These are phyloP conservation scores for Cantharis rustica DNA, from an alignment of 2,888 invertebrate species.

Conservation along the genomic window DNA sequence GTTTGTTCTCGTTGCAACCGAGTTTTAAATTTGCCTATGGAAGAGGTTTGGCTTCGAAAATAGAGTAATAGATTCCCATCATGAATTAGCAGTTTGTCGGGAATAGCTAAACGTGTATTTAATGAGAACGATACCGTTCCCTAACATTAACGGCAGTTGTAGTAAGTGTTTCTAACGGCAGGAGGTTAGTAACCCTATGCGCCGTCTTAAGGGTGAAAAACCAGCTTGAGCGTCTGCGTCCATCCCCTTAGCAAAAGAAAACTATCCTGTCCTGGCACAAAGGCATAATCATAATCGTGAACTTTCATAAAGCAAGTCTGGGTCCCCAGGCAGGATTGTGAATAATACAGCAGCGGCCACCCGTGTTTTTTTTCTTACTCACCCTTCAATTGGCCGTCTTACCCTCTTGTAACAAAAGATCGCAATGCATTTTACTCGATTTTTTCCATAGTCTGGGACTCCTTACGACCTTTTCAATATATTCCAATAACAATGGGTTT, in stretches of 20 bases:
- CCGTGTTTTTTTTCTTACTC: conserved; percentile 34
- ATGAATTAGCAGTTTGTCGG: conserved; percentile 3
- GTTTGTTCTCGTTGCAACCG: background rate
- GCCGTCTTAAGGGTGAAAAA: conserved; percentile 37
- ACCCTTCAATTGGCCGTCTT: conserved; percentile 41
- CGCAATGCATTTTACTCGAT: conserved; percentile 32
- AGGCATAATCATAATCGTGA: conserved; percentile 38
- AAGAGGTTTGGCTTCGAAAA: background rate
- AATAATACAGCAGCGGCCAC: conserved; percentile 32
- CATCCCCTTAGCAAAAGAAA: conserved; percentile 36
- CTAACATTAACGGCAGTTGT: conserved; percentile 35
- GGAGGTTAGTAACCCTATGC: conserved; percentile 36
- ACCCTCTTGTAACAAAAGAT: conserved; percentile 33
- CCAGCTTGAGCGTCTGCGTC: conserved; percentile 40
- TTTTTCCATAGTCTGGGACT: conserved; percentile 34
- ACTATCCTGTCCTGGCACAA: conserved; percentile 38
- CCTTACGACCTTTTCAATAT: conserved; percentile 31
- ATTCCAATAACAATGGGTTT: conserved; percentile 27
- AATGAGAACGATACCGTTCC: conserved; percentile 11
- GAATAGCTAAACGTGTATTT: background rate
- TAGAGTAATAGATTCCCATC: background rate
- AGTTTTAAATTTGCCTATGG: background rate
- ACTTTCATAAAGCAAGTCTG: conserved; percentile 36
- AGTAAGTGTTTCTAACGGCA: conserved; percentile 39
- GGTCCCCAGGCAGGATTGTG: conserved; percentile 27